Conservation (phyloP, 2,113 vertebrate species). For the Amphiprion percula region DNA sequence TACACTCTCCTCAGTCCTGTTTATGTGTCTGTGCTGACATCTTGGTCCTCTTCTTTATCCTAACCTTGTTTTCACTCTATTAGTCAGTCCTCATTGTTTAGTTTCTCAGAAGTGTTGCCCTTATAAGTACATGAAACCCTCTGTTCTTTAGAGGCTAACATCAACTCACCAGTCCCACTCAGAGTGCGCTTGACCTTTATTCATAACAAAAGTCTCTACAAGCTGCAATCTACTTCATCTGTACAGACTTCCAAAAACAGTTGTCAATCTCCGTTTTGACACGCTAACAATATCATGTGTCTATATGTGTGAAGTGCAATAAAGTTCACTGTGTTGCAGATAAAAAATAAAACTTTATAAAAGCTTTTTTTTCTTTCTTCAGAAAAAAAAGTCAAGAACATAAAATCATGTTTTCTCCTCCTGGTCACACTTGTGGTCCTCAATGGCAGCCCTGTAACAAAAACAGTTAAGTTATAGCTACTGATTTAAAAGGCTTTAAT, state of each 20-base stretch:
- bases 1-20: conserved; percentile 12
- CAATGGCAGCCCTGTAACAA: conserved; percentile 57
- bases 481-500: not conserved
- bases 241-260: conserved; percentile 1
- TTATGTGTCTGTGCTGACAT: conserved; percentile 25
- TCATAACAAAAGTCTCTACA: conserved; percentile 50
- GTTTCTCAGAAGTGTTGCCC: conserved; percentile 44
- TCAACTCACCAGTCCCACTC: conserved; percentile 50
- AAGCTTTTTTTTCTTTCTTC: too few species aligned
- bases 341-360: not conserved
- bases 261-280: not conserved
- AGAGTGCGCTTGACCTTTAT: conserved; percentile 55
- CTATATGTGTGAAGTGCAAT: conserved; percentile 57
- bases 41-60: conserved; percentile 5
- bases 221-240: conserved; percentile 5
- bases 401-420: conserved; percentile 51
- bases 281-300: not conserved
- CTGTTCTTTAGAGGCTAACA: conserved; percentile 13
- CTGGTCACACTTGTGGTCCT: conserved; percentile 24
- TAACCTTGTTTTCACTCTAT: conserved; percentile 15
- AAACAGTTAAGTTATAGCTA: not conserved
- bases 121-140: conserved; percentile 60
- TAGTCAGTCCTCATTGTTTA: conserved; percentile 40
- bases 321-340: conserved; percentile 19
- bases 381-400: not conserved